Evolutionary conservation across 1,140 invertebrate species (phyloP).

Genomic region (Ctenoplectra terminalis): DNA sequence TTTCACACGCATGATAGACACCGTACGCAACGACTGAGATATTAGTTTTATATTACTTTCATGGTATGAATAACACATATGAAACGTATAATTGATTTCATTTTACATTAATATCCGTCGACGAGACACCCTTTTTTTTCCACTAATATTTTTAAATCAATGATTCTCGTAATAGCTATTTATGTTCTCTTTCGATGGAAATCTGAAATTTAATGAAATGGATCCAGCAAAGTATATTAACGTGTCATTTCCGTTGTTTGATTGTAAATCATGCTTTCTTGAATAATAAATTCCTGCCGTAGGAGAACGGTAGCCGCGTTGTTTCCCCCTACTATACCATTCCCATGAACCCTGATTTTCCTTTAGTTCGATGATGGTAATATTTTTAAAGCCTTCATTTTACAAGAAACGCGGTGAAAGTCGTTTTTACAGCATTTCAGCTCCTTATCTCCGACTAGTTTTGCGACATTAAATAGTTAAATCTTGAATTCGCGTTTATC

Average conservation of each 20-base stretch:
- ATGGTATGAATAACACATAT: not conserved
- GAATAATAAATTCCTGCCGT: conserved; percentile 4
- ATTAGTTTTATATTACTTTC: not conserved
- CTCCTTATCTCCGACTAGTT: not conserved
- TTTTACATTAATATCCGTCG: not conserved
- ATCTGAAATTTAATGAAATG: conserved; percentile 14
- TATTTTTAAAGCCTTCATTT: not conserved
- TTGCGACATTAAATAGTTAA: not conserved
- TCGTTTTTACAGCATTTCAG: not conserved
- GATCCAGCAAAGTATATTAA: conserved; percentile 3
- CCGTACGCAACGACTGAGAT: not conserved
- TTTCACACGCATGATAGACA: not conserved
- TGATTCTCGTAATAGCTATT: not conserved
- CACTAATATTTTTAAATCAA: not conserved
- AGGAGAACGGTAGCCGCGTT: not conserved
- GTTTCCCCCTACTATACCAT: not conserved
- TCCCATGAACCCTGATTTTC: not conserved
- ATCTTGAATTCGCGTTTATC: no score
- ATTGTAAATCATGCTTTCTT: conserved; percentile 28
- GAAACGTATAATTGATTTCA: not conserved
- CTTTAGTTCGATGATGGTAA: not conserved
- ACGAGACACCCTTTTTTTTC: not conserved
- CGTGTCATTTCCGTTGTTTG: conserved; percentile 39
- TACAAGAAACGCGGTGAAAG: not conserved
- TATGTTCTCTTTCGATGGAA: not conserved